Evolutionary conservation across 1,140 invertebrate species (phyloP).

Genomic region (Drosophila ohnishii): DNA sequence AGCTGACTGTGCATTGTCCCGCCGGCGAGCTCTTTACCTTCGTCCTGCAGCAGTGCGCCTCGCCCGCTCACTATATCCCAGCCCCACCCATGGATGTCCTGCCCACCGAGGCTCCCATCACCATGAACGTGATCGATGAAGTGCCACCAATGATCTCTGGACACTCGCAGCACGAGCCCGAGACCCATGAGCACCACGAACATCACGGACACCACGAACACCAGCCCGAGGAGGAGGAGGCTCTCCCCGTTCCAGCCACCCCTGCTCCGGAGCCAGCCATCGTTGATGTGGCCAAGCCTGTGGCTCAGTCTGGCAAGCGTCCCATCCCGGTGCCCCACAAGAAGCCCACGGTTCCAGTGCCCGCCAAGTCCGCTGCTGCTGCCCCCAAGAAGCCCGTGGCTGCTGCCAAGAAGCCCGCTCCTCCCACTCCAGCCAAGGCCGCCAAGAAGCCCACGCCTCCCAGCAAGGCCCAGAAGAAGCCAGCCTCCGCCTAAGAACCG

Average conservation of each 20-base stretch:
- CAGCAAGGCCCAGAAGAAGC: slow-evolving; percentile 63
- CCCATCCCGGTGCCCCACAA: slow-evolving; percentile 39
- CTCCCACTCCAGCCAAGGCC: slow-evolving; percentile 49
- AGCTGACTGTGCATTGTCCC: slow-evolving; percentile 62
- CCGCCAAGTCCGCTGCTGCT: slow-evolving; percentile 30
- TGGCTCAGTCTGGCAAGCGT: slow-evolving; percentile 51
- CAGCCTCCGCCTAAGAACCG: slow-evolving; percentile 42
- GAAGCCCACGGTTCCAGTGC: slow-evolving; percentile 34
- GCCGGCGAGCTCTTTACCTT: slow-evolving; percentile 77
- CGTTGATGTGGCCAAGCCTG: slow-evolving; percentile 49
- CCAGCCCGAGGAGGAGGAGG: slow-evolving; percentile 19
- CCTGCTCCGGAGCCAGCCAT: slow-evolving; percentile 62
- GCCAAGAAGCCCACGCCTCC: slow-evolving; percentile 65
- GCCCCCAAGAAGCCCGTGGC: slow-evolving; percentile 36
- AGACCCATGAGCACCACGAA: slow-evolving; percentile 26
- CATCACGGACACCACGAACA: slow-evolving; percentile 37
- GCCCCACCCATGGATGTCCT: slow-evolving; percentile 60
- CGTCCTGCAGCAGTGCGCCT: slow-evolving; percentile 70
- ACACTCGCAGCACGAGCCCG: slow-evolving; percentile 1
- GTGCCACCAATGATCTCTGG: slow-evolving; percentile 46
- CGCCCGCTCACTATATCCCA: slow-evolving; percentile 65
- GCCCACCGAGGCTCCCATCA: slow-evolving; percentile 61
- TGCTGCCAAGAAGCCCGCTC: slow-evolving; percentile 51
- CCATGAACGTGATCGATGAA: slow-evolving; percentile 46
- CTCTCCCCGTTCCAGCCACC: slow-evolving; percentile 57